Base-by-base conservation (phyloP, 2,888 invertebrate species). In the Mesopsocus fuscifrons region DNA sequence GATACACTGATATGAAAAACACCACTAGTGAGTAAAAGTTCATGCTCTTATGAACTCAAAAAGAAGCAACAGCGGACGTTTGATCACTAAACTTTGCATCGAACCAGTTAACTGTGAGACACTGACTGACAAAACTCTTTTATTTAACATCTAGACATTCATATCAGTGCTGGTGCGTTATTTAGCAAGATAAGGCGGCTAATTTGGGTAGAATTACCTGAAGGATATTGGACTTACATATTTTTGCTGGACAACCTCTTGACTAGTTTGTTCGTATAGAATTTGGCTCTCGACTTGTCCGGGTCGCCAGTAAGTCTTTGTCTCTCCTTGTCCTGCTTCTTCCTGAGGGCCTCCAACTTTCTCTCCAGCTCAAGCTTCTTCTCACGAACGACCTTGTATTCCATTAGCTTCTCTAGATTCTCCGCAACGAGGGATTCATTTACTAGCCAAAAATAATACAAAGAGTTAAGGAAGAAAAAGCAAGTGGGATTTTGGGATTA, bases 291-390 rank as follows among this genome's bases (percentile, higher is more conserved):
- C 49, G 71, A 71, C 49, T 70, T 72, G 20, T 73, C 71, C 23
- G 69, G 13, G 22, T 34, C 30, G 18, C 13, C 18, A 47, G 51
- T 16, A 38, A 16, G 2, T 13, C 9, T 40, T 32, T 49, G 47
- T 43, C 49, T 58, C 47, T 59, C 68, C 61, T 84, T 83, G 51
- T 84, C 84, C 54, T 80, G 78, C 52, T 85, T 87, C 55, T 83
- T 77, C 43, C 78, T 68, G 45, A 92, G 57, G 21, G 74, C 68
- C 52, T 91, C 88, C 44, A 94, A 59, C 56, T 92, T 91, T 56
- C 89, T 85, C 44, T 89, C 84, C 50, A 91, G 62, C 58, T 92
- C 91, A 1, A 72, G 55, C 34, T 77, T 72, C 55, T 87, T 85
- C 53, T 91, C 89, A 44, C 75, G 74, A 11, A 88, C 84, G 33